phyloP scores from a whole-genome alignment of 92 coral and sea anemone genomes.

The Porites divaricata region DNA sequence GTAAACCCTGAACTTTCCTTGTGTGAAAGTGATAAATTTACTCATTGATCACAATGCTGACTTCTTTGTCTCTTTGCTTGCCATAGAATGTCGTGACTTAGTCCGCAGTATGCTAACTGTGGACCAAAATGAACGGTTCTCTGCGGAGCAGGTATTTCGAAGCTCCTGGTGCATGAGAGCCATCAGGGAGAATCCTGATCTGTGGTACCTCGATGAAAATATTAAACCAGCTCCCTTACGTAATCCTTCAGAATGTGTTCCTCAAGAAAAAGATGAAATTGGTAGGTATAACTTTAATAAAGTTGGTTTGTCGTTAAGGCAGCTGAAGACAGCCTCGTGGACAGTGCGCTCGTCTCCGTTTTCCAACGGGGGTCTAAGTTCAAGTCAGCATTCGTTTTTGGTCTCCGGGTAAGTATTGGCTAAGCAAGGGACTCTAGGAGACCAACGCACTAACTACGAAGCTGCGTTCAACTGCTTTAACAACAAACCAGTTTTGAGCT shows the following conservation, averaged over 20 bases:
- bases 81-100: conserved; percentile 78
- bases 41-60: too few relatives aligned
- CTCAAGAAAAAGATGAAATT: conserved; percentile 21
- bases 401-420: too few relatives aligned
- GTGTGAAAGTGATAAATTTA: background rate
- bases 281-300: background rate
- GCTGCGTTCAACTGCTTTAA: too few relatives aligned
- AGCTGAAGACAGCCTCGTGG: too few relatives aligned
- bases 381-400: too few relatives aligned
- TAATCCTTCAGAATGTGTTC: conserved; percentile 40
- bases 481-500: too few relatives aligned
- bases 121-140: conserved; percentile 71
- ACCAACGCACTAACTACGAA: too few relatives aligned
- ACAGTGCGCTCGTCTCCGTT: too few relatives aligned
- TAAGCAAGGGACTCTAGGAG: too few relatives aligned
- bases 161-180: conserved; percentile 44
- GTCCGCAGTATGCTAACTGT: conserved; percentile 78
- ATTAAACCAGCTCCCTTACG: conserved; percentile 1
- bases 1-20: background rate
- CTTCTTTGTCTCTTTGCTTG: background rate
- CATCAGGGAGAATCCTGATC: conserved; percentile 11
- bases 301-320: too few relatives aligned
- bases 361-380: too few relatives aligned
- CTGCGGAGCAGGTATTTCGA: conserved; percentile 32
- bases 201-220: conserved; percentile 17